Evolutionary conservation across 1,140 invertebrate species (phyloP), one percentile per base, ranked within the genome.

Genomic region (Heliconius hermathena): DNA sequence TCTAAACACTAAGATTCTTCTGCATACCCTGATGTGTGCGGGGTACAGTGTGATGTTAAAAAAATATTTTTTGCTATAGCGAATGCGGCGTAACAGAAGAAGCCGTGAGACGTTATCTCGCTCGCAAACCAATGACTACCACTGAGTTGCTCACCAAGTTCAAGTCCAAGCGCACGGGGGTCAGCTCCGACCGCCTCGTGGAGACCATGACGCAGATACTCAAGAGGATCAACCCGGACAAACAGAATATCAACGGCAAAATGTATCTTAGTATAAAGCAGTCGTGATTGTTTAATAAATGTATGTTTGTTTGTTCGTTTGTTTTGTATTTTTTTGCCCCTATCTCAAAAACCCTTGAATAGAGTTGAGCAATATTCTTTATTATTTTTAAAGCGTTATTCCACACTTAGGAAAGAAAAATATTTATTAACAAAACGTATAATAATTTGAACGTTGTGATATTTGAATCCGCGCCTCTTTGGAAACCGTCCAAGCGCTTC

Each of bases 141-240:
- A 99, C 98, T 1, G 98, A 99, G 90, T 93, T 99, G 20, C 91
- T 99, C 8, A 98, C 98, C 70, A 99, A 99, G 94, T 99, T 99
- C 94, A 99, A 98, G 91, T 98, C 97, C 29, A 99, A 99, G 90
- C 98, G 98, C 86, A 98, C 97, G n/a, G 98, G 98, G 16, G 95
- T 99, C 46, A 97, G 96, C 26, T 98, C 97, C 74, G 98, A 99
- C 81, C 97, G 99, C 79, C 95, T 99, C 80, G 98, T 99, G 3
- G 97, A 97, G 83, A 97, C 98, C 26, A 99, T 99, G 96, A 99
- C 98, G 33, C 97, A 98, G 88, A 98, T 99, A 80, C 95, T 99
- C 18, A 99, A 99, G 94, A 97, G 97, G 88, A 98, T 99, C 85
- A 99, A 99, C 95, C 98, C 99, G 1, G 96, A 97, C 18, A 99